Evolutionary conservation across 2,888 invertebrate species (phyloP).

Genomic region (Drosophila eohydei): DNA sequence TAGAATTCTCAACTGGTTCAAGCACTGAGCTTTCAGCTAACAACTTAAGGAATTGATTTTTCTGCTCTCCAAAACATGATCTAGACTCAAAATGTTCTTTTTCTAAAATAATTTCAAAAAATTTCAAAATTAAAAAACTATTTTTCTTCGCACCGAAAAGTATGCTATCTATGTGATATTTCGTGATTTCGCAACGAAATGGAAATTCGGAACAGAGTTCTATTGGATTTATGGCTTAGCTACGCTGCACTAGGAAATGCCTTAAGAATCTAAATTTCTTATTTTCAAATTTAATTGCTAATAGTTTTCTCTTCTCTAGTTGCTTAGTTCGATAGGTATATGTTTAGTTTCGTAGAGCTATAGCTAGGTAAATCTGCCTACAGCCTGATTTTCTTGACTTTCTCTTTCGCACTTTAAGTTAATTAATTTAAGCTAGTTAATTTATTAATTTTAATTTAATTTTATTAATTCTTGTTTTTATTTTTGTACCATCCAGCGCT

Average conservation of each 20-base stretch:
- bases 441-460: slow-evolving; percentile 41
- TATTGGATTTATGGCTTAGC: slow-evolving; percentile 18
- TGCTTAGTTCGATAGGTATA: slow-evolving; percentile 5
- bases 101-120: neutral
- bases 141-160: neutral
- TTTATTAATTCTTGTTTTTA: slow-evolving; percentile 26
- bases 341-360: slow-evolving; percentile 13
- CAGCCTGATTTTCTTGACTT: slow-evolving; percentile 39
- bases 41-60: neutral
- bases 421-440: slow-evolving; percentile 61
- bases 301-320: slow-evolving; percentile 23
- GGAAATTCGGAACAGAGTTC: neutral
- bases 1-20: slow-evolving; percentile 11
- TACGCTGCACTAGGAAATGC: slow-evolving; percentile 47
- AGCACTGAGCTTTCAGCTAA: neutral
- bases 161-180: neutral
- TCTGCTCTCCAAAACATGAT: neutral
- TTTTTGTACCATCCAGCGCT: slow-evolving; percentile 85
- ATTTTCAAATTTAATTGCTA: slow-evolving; percentile 32
- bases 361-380: slow-evolving; percentile 45
- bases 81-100: neutral
- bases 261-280: slow-evolving; percentile 17
- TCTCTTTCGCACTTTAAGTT: slow-evolving; percentile 35
- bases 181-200: neutral
- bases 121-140: neutral